phyloP scores from a whole-genome alignment of 2,113 vertebrate species.

The Vulpes vulpes region DNA sequence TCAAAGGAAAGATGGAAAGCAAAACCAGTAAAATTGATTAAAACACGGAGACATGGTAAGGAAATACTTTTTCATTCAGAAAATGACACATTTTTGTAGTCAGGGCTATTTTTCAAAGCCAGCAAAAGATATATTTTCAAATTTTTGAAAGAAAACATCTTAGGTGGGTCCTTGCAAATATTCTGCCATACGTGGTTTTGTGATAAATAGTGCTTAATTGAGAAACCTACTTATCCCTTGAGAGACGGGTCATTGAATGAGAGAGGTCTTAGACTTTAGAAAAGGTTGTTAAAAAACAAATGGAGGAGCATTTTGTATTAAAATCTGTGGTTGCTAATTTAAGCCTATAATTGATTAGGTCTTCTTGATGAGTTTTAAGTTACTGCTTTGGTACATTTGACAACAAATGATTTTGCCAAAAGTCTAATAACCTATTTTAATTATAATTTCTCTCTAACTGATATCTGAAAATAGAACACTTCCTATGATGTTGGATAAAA shows the following conservation, averaged over 20 bases:
- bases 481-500: constrained; percentile 5
- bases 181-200: background rate
- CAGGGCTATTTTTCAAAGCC: background rate
- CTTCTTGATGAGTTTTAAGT: background rate
- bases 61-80: constrained; percentile 10
- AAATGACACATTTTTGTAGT: background rate
- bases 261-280: too few species aligned
- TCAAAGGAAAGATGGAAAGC: constrained; percentile 33
- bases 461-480: constrained; percentile 40
- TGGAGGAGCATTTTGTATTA: background rate
- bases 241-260: too few species aligned
- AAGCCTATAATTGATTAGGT: constrained; percentile 39
- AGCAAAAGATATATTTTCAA: background rate
- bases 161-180: background rate
- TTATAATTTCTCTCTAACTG: constrained; percentile 43
- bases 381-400: background rate
- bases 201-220: background rate
- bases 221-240: too few species aligned
- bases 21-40: background rate
- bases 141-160: background rate
- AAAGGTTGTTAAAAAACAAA: background rate
- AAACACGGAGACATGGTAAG: background rate
- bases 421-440: constrained; percentile 39
- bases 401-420: constrained; percentile 39
- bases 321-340: background rate